phyloP scores from a whole-genome alignment of 1,140 invertebrate genomes.

The Drosophila littoralis region DNA sequence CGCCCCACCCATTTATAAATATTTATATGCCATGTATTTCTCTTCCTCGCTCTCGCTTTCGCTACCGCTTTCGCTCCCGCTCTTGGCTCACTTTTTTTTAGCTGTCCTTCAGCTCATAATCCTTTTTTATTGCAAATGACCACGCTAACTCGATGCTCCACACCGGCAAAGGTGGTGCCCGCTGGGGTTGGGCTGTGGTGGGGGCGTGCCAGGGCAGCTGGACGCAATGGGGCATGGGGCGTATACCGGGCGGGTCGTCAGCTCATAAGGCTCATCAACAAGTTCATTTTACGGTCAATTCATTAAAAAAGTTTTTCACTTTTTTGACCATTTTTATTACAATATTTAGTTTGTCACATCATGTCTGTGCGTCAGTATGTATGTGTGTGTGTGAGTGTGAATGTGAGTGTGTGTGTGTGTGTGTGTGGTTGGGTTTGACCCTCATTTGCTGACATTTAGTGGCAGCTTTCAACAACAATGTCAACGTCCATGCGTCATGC shows the following conservation, averaged over 20 bases:
- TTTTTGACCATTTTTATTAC: constrained; percentile 54
- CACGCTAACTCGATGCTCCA: constrained; percentile 71
- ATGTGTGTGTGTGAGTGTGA: constrained; percentile 17
- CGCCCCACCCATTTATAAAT: constrained; percentile 61
- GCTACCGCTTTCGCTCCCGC: not conserved
- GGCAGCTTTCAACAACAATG: constrained; percentile 60
- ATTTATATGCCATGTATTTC: constrained; percentile 61
- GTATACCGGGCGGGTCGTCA: constrained; percentile 35
- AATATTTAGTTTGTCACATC: constrained; percentile 58
- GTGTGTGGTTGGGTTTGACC: constrained; percentile 57
- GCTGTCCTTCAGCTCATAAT: constrained; percentile 76
- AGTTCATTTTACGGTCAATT: constrained; percentile 84
- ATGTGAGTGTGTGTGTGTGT: constrained; percentile 12
- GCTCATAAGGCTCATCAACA: constrained; percentile 82
- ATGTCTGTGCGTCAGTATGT: constrained; percentile 6
- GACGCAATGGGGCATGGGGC: constrained; percentile 9
- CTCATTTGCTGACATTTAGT: constrained; percentile 82
- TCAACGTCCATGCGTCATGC: constrained; percentile 58
- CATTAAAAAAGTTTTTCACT: constrained; percentile 76
- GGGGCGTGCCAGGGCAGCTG: constrained; percentile 3
- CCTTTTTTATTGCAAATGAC: constrained; percentile 82
- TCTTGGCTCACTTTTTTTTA: constrained; percentile 44
- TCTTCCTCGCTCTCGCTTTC: not conserved
- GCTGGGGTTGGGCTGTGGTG: no score
- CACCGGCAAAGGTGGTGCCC: constrained; percentile 29